These are phyloP conservation scores for Leptobrachium ailaonicum DNA, from an alignment of 2,113 vertebrate species.

Conservation along the genomic window DNA sequence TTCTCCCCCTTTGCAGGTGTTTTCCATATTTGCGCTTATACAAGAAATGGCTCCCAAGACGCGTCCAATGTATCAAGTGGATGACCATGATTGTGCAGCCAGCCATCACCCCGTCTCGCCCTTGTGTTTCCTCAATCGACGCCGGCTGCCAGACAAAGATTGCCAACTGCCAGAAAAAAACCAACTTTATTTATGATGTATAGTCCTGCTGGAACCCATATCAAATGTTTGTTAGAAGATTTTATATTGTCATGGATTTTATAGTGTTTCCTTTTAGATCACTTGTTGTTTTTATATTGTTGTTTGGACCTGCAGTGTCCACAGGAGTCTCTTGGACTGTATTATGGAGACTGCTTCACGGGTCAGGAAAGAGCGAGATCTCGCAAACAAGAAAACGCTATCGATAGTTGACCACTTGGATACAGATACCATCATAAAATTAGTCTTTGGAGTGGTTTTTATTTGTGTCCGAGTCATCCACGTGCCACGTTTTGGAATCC, in stretches of 20 bases:
- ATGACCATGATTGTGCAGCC: conserved; percentile 16
- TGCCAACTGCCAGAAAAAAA: neutral
- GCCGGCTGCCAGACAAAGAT: too few relatives aligned
- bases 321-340: too few relatives aligned
- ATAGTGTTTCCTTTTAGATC: neutral
- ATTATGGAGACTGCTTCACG: too few relatives aligned
- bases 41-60: conserved; percentile 19
- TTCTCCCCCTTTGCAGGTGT: conserved; percentile 27
- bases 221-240: neutral
- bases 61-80: neutral
- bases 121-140: neutral
- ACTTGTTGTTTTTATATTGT: neutral
- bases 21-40: conserved; percentile 47
- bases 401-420: too few relatives aligned
- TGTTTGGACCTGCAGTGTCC: neutral
- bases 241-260: conserved; percentile 4
- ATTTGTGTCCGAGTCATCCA: too few relatives aligned
- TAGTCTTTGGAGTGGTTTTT: too few relatives aligned
- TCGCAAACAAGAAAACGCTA: too few relatives aligned
- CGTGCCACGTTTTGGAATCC: too few relatives aligned
- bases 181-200: neutral
- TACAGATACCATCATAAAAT: too few relatives aligned
- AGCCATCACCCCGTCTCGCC: neutral
- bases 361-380: too few relatives aligned
- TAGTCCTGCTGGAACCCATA: neutral